Conservation (phyloP, 1,140 invertebrate genomes). For the Helicoverpa armigera region DNA sequence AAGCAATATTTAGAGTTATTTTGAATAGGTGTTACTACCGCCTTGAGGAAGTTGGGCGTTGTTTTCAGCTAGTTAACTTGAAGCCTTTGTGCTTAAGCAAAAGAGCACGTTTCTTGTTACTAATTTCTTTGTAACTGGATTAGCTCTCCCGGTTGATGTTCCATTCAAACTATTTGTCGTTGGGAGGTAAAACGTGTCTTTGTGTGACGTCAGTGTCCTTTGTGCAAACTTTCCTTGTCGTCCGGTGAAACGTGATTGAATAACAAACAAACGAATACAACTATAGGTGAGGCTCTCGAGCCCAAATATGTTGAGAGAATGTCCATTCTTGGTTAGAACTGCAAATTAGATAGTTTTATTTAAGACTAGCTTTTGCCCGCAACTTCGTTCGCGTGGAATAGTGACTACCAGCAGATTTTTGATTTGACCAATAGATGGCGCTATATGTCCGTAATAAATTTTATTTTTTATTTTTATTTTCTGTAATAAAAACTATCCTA, state of each 20-base stretch:
- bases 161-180: conserved; percentile 14
- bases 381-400: too few species aligned
- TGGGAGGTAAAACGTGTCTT: conserved; percentile 21
- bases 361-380: too few species aligned
- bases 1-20: conserved; percentile 9
- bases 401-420: too few species aligned
- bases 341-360: neutral
- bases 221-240: conserved; percentile 26
- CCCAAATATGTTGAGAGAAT: neutral
- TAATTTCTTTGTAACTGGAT: conserved; percentile 25
- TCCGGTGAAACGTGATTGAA: conserved; percentile 38
- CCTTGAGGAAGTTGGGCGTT: neutral
- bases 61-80: neutral
- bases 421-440: too few species aligned
- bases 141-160: conserved; percentile 1
- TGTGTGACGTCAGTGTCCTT: conserved; percentile 26
- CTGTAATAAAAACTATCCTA: too few species aligned
- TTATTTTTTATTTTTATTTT: too few species aligned
- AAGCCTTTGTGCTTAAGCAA: conserved; percentile 1
- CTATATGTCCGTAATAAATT: too few species aligned
- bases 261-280: conserved; percentile 17
- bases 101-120: conserved; percentile 13
- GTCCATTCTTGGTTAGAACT: neutral
- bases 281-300: neutral
- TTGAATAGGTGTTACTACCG: conserved; percentile 9